Base-by-base conservation (phyloP, 1,140 invertebrate species). In the Lanistes nyassanus region DNA sequence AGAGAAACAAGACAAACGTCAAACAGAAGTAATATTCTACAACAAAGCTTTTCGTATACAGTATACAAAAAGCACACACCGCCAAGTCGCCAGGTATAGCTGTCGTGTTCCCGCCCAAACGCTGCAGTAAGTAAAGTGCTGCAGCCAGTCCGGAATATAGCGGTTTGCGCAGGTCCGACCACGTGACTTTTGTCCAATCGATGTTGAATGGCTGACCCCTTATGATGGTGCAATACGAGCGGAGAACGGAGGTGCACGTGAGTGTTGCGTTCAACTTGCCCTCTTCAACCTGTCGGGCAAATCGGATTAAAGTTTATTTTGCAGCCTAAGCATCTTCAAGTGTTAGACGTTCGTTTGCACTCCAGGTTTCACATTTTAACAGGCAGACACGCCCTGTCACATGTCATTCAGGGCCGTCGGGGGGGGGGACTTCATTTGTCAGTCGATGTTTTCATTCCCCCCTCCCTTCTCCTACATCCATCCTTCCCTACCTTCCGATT, bases 131-230 rank as follows among this genome's bases (percentile, higher is more conserved):
- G n/a, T 79, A 83, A 42, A 84, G 72, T 9, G 76, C n/a, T 7
- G 82, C 83, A 7, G 79, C 83, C 37, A 84, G 77, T 21, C 79
- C 83, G 2, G 81, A 83, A 56, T 82, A 82, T 31, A 84, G 76
- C 11, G 83, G 83, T 69, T 81, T 82, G 29, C 67, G 29, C 23
- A 83, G 74, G 71, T 84, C 81, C 0, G 34, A 29, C 82, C 81
- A 84, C 9, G 53, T 64, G 5, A 80, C 79, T 3, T 56, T 29
- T 16, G 39, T 65, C 83, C 82, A 84, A n/a, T 78, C 68, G 65
- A 84, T 82, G 55, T 74, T 53, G 47, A 84, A 76, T 19, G 72
- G n/a, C 13, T 73, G n/a, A 37, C 55, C 26, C 7, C 70, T 56
- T 34, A 72, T 77, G 16, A 53, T 29, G 55, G 67, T 36, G 42